Evolutionary conservation across 2,113 vertebrate species (phyloP).

Genomic region (Silurus meridionalis): DNA sequence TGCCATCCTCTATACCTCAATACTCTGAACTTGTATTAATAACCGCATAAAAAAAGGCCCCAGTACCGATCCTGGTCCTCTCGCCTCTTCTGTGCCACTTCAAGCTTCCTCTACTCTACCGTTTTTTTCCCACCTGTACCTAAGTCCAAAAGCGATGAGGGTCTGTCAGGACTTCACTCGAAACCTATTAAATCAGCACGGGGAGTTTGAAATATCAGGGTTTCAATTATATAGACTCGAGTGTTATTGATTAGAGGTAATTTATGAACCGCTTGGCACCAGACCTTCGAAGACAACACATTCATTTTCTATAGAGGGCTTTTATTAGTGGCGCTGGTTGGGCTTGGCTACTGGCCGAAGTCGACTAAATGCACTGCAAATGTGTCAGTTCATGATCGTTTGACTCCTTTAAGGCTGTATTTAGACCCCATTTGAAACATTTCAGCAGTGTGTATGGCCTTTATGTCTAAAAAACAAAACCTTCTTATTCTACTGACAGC

Average conservation of each 20-base stretch:
- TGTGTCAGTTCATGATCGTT: constrained; percentile 71
- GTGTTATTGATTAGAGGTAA: constrained; percentile 75
- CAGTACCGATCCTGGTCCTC: neutral
- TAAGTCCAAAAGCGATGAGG: constrained; percentile 49
- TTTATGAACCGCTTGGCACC: constrained; percentile 73
- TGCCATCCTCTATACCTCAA: neutral
- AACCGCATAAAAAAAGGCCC: neutral
- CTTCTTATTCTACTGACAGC: constrained; percentile 68
- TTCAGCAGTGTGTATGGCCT: constrained; percentile 59
- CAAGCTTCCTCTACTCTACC: constrained; percentile 16
- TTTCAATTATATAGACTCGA: constrained; percentile 78
- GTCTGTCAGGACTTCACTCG: constrained; percentile 53
- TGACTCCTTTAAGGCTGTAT: constrained; percentile 60
- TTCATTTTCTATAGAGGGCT: constrained; percentile 73
- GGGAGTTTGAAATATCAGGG: constrained; percentile 65
- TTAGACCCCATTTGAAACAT: constrained; percentile 71
- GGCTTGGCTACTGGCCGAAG: constrained; percentile 56
- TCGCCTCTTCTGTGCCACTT: neutral
- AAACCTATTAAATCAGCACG: constrained; percentile 57
- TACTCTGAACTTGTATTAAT: neutral
- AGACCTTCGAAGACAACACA: constrained; percentile 68
- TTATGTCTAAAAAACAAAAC: neutral
- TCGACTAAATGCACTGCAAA: constrained; percentile 56
- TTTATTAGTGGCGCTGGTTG: constrained; percentile 71
- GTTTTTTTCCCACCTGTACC: constrained; percentile 33